These are phyloP conservation scores for Holotrichia oblita DNA, from an alignment of 1,140 invertebrate species.

Conservation along the genomic window DNA sequence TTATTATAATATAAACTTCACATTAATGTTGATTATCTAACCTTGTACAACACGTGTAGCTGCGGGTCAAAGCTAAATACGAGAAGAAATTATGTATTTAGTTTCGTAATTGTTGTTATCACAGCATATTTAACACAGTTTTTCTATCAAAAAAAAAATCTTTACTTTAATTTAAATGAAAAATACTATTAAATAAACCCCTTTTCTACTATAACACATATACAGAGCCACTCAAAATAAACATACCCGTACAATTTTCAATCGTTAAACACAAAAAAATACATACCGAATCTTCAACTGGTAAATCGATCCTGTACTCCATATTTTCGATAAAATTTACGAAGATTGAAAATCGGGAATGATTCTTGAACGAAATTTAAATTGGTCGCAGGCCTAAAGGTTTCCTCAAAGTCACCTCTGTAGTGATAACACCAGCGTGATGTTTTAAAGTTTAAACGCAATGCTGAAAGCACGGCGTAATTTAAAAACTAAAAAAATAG, in stretches of 20 bases:
- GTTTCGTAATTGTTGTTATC: no score
- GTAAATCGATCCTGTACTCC: neutral
- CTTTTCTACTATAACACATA: neutral
- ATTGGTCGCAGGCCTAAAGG: neutral
- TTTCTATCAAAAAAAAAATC: no score
- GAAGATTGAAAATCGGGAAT: neutral
- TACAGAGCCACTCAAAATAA: neutral
- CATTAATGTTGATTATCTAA: no score
- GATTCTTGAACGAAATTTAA: neutral
- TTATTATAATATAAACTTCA: no score
- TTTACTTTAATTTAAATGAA: no score
- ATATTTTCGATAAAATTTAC: neutral
- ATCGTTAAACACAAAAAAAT: neutral
- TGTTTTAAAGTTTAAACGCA: neutral
- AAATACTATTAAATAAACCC: no score
- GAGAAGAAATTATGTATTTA: no score
- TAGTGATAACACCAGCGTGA: neutral
- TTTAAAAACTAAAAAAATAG: conserved; percentile 15
- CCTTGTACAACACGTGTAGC: no score
- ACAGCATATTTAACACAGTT: no score
- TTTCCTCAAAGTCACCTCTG: conserved; percentile 25
- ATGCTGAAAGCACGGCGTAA: neutral
- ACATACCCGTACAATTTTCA: neutral
- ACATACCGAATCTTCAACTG: neutral
- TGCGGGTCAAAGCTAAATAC: no score